phyloP scores from a whole-genome alignment of 2,888 invertebrate species.

The Theodoxus fluviatilis region DNA sequence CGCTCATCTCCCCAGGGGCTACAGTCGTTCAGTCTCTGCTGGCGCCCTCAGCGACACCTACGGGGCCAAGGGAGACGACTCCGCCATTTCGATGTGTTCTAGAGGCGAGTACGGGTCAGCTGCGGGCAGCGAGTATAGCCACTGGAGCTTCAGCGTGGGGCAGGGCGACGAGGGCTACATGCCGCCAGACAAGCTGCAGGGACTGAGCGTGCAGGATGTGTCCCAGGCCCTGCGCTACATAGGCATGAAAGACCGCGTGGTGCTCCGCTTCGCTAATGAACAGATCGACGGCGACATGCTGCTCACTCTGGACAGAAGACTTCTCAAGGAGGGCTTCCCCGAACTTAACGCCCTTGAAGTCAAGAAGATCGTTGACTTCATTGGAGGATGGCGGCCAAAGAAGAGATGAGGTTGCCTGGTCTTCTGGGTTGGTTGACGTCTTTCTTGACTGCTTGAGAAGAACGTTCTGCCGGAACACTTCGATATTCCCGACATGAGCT shows the following conservation, averaged over 20 bases:
- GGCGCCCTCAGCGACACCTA: constrained; percentile 45
- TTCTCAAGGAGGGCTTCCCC: constrained; percentile 60
- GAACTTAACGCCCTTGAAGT: constrained; percentile 60
- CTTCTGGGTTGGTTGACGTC: neutral
- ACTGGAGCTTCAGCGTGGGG: constrained; percentile 25
- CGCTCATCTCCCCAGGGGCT: too few relatives aligned
- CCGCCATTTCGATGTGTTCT: constrained; percentile 52
- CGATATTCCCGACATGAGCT: too few relatives aligned
- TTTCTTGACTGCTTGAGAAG: neutral
- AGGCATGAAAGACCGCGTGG: constrained; percentile 59
- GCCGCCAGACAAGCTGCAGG: constrained; percentile 51
- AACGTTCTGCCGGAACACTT: too few relatives aligned
- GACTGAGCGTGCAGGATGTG: constrained; percentile 54
- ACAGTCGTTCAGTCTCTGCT: constrained; percentile 39
- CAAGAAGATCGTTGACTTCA: constrained; percentile 62
- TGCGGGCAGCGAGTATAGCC: constrained; percentile 55
- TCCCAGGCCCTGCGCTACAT: constrained; percentile 57
- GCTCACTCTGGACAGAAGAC: constrained; percentile 51
- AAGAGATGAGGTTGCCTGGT: constrained; percentile 34
- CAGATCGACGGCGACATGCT: constrained; percentile 61
- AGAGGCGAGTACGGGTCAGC: constrained; percentile 49
- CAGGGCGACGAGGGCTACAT: constrained; percentile 45
- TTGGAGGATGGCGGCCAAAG: constrained; percentile 61
- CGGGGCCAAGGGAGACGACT: constrained; percentile 51
- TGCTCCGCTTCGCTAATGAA: constrained; percentile 55